phyloP scores from a whole-genome alignment of 2,888 invertebrate species.

The Pasiphila rectangulata region DNA sequence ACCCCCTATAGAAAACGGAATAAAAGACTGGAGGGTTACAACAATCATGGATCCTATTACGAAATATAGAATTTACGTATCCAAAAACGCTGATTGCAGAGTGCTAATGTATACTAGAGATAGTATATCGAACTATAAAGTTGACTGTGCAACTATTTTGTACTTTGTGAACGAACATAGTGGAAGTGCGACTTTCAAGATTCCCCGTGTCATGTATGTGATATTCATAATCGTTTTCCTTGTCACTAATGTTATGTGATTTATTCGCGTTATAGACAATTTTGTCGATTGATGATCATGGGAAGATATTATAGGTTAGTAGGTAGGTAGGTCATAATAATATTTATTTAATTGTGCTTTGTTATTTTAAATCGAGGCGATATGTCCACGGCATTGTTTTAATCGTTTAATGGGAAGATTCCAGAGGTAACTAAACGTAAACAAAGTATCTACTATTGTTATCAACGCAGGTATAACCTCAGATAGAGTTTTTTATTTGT shows the following conservation, averaged over 20 bases:
- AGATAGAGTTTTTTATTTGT: too few relatives aligned
- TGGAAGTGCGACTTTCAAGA: slow-evolving; percentile 35
- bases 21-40: slow-evolving; percentile 61
- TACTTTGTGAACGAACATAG: slow-evolving; percentile 61
- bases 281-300: too few relatives aligned
- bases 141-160: slow-evolving; percentile 61
- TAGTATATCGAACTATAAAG: slow-evolving; percentile 60
- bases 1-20: slow-evolving; percentile 36
- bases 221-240: slow-evolving; percentile 23
- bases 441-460: too few relatives aligned
- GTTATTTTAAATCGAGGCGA: too few relatives aligned
- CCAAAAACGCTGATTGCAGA: slow-evolving; percentile 58
- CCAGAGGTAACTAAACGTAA: too few relatives aligned
- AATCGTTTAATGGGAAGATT: too few relatives aligned
- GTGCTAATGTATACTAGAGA: slow-evolving; percentile 69
- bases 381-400: too few relatives aligned
- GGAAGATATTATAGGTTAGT: too few relatives aligned
- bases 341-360: too few relatives aligned
- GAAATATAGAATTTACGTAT: slow-evolving; percentile 61
- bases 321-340: not conserved
- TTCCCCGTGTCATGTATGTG: slow-evolving; percentile 5
- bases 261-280: not conserved
- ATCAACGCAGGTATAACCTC: too few relatives aligned
- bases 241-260: slow-evolving; percentile 13
- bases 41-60: slow-evolving; percentile 64